Evolutionary conservation across 2,888 invertebrate species (phyloP), one percentile per base, ranked within the genome.

Genomic region (Neuroscelio doddi): DNA sequence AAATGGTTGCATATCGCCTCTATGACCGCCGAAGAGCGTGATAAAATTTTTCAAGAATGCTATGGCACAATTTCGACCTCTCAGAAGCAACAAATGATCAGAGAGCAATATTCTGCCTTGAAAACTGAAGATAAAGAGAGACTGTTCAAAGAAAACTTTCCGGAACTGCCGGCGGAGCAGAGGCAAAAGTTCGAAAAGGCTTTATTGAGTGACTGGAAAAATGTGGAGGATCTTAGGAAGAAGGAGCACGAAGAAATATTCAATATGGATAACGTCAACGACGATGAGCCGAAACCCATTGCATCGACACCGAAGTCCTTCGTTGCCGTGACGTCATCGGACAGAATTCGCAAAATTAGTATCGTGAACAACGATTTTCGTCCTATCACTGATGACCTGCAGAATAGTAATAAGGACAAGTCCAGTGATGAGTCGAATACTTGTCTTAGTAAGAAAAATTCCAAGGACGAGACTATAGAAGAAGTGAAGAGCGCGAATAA

Each of bases 201-300:
- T 9, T 70, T 84, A 39, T 44, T 88, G 63, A 88, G 85, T 70
- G 87, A 87, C 72, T 84, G 42, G 34, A 32, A 51, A 3, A 41
- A 34, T 29, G 29, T 26, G 12, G 27, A 39, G n/a, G 17, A 50
- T 24, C 17, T 34, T 1, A 7, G 24, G 14, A 36, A 47, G 15
- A 47, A 62, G 7, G 61, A 53, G 17, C 12, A 49, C 70, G 73
- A 47, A 70, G 90, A 90, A 24, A 87, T 91, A 62, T 91, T 91
- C 74, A 89, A 90, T 77, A 91, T 91, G 91, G 89, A 89, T 58
- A 90, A 88, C 51, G 84, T 91, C 15, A 90, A 90, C 70, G 80
- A 80, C 1, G 79, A 82, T 3, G 66, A 64, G 10, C 42, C 66
- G 24, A 69, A 64, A 32, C 12, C 57, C 14, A 59, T 70, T 3